Percentiles rank a stretch among this genome's conserved stretches.
Conservation (phyloP, 2,888 invertebrate genomes). For the Gymnosoma rotundatum region DNA sequence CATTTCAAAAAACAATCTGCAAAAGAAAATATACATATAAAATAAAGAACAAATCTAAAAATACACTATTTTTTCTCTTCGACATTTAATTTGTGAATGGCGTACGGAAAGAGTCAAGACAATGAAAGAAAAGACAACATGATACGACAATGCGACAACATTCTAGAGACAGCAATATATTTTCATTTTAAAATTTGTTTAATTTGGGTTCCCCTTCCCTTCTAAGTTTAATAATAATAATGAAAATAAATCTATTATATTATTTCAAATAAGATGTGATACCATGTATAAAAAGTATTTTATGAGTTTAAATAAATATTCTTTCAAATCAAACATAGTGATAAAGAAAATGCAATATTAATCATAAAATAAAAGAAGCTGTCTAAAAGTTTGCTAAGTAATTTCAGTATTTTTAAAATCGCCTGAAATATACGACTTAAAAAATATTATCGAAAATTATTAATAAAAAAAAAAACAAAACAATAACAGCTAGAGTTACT, state of each 20-base stretch:
- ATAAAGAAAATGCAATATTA: not conserved
- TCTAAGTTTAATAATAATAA: conserved; percentile 28
- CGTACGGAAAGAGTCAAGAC: not conserved
- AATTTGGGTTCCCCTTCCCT: not conserved
- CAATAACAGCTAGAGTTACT: too few relatives aligned
- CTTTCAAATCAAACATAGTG: not conserved
- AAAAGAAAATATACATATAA: conserved; percentile 17
- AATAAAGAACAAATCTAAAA: conserved; percentile 51
- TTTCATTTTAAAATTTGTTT: conserved; percentile 43
- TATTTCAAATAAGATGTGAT: conserved; percentile 46
- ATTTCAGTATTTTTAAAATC: too few relatives aligned
- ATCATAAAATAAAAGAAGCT: too few relatives aligned
- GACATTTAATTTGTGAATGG: conserved; percentile 48
- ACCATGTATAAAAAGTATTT: conserved; percentile 10
- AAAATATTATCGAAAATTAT: too few relatives aligned
- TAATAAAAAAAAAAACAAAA: too few relatives aligned
- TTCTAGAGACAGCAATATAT: conserved; percentile 25
- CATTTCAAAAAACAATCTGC: conserved; percentile 30
- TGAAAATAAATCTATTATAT: conserved; percentile 43
- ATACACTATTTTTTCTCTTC: conserved; percentile 54
- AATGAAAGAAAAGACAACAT: conserved; percentile 1
- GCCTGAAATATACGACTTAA: too few relatives aligned
- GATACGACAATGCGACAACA: conserved; percentile 23
- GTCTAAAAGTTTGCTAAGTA: too few relatives aligned
- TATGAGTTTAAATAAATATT: not conserved